These are phyloP conservation scores for Hirtodrosophila alboralis DNA, from an alignment of 2,888 invertebrate genomes.

Conservation along the genomic window DNA sequence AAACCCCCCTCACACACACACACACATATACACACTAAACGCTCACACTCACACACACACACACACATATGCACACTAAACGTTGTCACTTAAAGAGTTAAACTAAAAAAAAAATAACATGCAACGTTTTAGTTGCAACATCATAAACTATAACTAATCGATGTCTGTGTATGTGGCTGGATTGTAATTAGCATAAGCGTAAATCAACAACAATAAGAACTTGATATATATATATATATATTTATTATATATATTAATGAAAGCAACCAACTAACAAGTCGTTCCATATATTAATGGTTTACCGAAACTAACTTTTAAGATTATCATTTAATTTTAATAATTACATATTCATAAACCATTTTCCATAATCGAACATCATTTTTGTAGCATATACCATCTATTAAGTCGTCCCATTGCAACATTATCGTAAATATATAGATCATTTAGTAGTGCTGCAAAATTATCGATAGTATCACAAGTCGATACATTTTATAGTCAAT, in stretches of 20 bases:
- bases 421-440: not conserved
- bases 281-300: slow-evolving; percentile 55
- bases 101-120: slow-evolving; percentile 9
- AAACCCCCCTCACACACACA: slow-evolving; percentile 33
- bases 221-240: too few species aligned
- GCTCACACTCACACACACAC: slow-evolving; percentile 20
- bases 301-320: slow-evolving; percentile 60
- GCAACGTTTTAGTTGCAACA: slow-evolving; percentile 30
- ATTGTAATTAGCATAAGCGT: slow-evolving; percentile 74
- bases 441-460: not conserved
- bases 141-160: slow-evolving; percentile 57
- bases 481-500: too few species aligned
- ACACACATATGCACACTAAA: slow-evolving; percentile 42
- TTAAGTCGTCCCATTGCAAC: slow-evolving; percentile 1
- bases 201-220: slow-evolving; percentile 42
- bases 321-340: slow-evolving; percentile 39
- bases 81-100: slow-evolving; percentile 27
- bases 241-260: too few species aligned
- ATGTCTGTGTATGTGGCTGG: slow-evolving; percentile 73
- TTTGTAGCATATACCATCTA: slow-evolving; percentile 34
- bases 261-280: slow-evolving; percentile 59
- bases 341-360: slow-evolving; percentile 10
- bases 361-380: slow-evolving; percentile 12
- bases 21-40: slow-evolving; percentile 15
- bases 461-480: too few species aligned